These are phyloP conservation scores for Nannobrachium achirus DNA, from an alignment of 2,113 vertebrate species.

Conservation along the genomic window DNA sequence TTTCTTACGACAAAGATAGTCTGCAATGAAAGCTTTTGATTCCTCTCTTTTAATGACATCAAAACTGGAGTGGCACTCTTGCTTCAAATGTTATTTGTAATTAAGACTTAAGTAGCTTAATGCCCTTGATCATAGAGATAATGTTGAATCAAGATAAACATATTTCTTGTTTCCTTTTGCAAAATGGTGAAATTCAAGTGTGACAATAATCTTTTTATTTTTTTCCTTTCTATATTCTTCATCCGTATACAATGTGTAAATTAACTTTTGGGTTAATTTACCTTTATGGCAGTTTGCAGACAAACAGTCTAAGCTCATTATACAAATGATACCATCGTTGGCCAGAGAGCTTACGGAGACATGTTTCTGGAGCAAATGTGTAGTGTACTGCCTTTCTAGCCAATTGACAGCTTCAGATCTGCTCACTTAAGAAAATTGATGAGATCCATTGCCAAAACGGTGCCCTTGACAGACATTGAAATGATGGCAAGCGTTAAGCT, in stretches of 20 bases:
- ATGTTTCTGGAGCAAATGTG: conserved; percentile 49
- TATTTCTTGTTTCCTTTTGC: no score
- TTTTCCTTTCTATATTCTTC: no score
- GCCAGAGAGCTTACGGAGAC: conserved; percentile 33
- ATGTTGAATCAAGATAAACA: no score
- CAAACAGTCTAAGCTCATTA: conserved; percentile 8
- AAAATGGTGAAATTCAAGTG: no score
- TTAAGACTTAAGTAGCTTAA: conserved; percentile 37
- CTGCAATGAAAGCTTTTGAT: conserved; percentile 12
- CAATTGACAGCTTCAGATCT: conserved; percentile 64
- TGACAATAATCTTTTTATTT: no score
- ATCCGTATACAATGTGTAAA: no score
- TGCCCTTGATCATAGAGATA: conserved; percentile 17
- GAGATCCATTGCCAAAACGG: conserved; percentile 67
- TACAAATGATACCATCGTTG: neutral
- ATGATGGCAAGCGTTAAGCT: conserved; percentile 74
- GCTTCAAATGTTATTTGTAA: no score
- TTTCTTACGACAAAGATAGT: conserved; percentile 2
- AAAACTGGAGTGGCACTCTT: no score
- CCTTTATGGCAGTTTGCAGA: conserved; percentile 29
- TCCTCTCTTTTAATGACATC: no score
- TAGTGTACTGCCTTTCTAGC: conserved; percentile 45
- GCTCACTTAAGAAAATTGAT: conserved; percentile 70
- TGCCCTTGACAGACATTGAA: conserved; percentile 74
- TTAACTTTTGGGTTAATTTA: no score